Conservation (phyloP, 2,113 vertebrate genomes). For the Chionis minor region DNA sequence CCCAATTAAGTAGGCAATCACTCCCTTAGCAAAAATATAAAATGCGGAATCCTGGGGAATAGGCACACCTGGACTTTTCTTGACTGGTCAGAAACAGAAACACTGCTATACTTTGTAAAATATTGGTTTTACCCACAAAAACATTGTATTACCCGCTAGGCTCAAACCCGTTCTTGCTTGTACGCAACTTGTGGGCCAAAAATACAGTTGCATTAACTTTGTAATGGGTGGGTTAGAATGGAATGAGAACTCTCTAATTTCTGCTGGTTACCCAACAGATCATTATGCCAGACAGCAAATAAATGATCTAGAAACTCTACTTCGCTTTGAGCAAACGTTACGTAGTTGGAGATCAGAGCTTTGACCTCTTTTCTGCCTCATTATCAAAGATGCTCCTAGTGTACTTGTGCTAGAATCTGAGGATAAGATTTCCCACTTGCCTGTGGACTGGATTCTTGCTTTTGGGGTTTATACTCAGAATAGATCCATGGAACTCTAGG, state of each 20-base stretch:
- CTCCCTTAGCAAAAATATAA: background rate
- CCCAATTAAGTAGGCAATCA: background rate
- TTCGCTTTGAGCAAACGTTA: background rate
- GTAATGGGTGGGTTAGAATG: background rate
- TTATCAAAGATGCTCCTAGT: background rate
- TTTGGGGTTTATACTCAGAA: background rate
- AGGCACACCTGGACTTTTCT: background rate
- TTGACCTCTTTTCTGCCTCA: background rate
- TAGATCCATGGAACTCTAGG: background rate
- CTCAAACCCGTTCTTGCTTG: background rate
- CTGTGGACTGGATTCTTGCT: background rate
- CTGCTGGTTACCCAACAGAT: background rate
- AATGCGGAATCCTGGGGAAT: background rate
- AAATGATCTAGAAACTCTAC: background rate
- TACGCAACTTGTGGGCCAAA: background rate
- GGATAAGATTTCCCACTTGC: background rate
- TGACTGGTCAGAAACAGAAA: background rate
- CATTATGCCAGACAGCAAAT: background rate
- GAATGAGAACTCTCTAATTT: background rate
- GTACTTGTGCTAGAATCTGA: background rate
- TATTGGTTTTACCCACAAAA: background rate
- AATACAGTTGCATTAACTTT: background rate
- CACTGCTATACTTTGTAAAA: background rate
- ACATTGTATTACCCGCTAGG: background rate
- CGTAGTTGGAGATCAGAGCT: background rate